A percentile compares a stretch with the other conserved stretches of the same genome.
Conservation (phyloP, 2,797 vertebrate species). For the Onychomys leucogaster region DNA sequence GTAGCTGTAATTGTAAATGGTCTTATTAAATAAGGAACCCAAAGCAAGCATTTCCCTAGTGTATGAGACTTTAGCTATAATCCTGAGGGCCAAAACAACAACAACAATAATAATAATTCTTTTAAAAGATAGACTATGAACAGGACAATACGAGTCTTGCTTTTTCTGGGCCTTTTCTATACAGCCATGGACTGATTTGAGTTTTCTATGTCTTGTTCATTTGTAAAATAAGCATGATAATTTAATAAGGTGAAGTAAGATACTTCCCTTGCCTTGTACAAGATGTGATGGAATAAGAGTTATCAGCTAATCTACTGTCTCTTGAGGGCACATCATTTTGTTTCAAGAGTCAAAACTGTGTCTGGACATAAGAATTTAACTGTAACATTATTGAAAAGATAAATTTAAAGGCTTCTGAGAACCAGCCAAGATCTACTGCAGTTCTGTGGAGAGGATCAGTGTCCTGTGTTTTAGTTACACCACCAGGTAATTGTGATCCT, state of each 20-base stretch:
- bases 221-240: background rate
- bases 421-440: background rate
- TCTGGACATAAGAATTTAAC: background rate
- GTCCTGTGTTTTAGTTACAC: background rate
- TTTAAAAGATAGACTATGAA: background rate
- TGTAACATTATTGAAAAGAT: background rate
- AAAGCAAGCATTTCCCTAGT: background rate
- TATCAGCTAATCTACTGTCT: background rate
- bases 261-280: background rate
- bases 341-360: background rate
- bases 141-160: background rate
- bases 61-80: background rate
- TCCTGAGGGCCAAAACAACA: background rate
- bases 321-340: too few relatives aligned
- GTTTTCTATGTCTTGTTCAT: background rate
- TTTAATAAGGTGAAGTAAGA: conserved; percentile 10
- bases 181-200: background rate
- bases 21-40: too few relatives aligned
- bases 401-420: background rate
- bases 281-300: background rate
- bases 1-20: too few relatives aligned
- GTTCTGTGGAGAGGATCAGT: background rate
- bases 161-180: background rate
- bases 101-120: background rate
- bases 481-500: background rate